phyloP scores from a whole-genome alignment of 2,113 vertebrate species.

The Ifrita kowaldi region DNA sequence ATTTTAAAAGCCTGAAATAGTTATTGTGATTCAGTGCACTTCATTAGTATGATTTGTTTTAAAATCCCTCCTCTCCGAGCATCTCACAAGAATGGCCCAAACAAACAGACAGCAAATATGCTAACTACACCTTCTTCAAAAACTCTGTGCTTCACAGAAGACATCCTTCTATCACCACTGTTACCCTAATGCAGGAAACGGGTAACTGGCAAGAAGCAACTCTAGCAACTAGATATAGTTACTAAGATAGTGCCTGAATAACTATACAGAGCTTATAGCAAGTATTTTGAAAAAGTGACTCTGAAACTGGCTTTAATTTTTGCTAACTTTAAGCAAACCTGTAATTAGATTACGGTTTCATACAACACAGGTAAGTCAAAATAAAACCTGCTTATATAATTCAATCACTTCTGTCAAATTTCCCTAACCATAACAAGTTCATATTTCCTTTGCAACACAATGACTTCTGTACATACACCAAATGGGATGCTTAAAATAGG shows the following conservation, averaged over 20 bases:
- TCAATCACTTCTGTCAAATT: not conserved
- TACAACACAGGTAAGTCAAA: not conserved
- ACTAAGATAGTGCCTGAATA: not conserved
- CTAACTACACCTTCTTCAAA: not conserved
- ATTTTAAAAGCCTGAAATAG: not conserved
- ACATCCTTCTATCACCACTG: not conserved
- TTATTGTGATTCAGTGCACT: not conserved
- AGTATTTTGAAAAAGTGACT: not conserved
- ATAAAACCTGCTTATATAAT: not conserved
- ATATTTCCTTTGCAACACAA: not conserved
- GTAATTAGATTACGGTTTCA: not conserved
- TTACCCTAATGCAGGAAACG: not conserved
- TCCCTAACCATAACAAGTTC: not conserved
- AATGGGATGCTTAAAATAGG: not conserved
- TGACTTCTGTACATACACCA: not conserved
- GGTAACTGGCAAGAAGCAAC: not conserved
- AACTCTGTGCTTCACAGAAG: not conserved
- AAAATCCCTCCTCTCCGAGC: not conserved
- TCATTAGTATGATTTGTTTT: not conserved
- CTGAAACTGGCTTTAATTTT: not conserved
- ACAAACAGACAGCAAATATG: not conserved
- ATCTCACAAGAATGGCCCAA: not conserved
- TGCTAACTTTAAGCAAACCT: not conserved
- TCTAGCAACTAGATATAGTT: not conserved
- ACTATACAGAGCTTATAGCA: not conserved